Percentiles rank a stretch among this genome's conserved stretches.
phyloP scores from a whole-genome alignment of 2,113 vertebrate genomes.

The Coreoperca whiteheadi region DNA sequence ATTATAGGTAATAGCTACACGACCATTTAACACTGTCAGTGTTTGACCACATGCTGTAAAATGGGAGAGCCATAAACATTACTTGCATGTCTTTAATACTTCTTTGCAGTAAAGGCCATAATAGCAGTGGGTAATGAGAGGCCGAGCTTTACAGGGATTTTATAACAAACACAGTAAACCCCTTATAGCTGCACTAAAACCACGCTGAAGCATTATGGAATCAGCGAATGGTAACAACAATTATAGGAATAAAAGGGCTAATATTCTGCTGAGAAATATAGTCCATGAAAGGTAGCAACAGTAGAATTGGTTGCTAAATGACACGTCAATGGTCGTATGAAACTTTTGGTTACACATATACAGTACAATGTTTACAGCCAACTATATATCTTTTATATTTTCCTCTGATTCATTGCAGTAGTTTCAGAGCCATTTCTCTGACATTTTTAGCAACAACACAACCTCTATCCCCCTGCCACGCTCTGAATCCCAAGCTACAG shows the following conservation, averaged over 20 bases:
- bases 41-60: neutral
- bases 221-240: neutral
- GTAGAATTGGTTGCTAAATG: neutral
- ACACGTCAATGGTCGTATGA: neutral
- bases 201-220: neutral
- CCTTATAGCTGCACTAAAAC: neutral
- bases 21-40: neutral
- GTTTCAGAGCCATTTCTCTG: conserved; percentile 19
- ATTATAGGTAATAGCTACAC: neutral
- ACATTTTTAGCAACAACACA: neutral
- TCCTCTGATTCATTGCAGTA: conserved; percentile 8
- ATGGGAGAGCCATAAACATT: neutral
- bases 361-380: neutral
- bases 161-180: neutral
- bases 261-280: neutral
- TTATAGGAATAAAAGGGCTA: neutral
- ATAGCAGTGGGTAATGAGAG: neutral
- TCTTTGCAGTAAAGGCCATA: neutral
- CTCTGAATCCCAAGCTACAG: conserved; percentile 28
- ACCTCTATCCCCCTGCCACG: neutral
- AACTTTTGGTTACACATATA: neutral
- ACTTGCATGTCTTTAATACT: neutral
- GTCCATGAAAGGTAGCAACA: neutral
- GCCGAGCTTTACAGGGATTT: neutral
- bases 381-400: neutral